Evolutionary conservation across 2,888 invertebrate genomes (phyloP), one percentile per base, ranked within the genome.

Genomic region (Plebejus argus): DNA sequence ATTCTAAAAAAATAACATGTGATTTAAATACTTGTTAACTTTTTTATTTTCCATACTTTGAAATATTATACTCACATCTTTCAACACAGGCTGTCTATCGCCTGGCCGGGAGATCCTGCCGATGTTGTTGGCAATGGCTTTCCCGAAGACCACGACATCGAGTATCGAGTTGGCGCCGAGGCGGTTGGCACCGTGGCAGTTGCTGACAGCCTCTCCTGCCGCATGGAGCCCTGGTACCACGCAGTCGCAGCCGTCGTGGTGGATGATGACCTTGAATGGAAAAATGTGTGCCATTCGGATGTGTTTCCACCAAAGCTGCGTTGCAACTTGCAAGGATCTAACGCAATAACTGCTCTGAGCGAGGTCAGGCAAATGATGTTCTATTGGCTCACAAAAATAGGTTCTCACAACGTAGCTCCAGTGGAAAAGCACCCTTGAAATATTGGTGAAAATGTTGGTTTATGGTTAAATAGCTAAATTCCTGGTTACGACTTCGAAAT

Each of bases 131-230:
- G 98, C 98, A 85, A 99, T 97, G n/a, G 99, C 98, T 80, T 98
- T 96, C 23, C 99, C 99, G 87, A 99, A 99, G 18, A 99, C 98
- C 0, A 99, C 99, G 81, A 99, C 91, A 95, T 99, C 99, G 18
- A 99, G 94, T 72, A 99, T 95, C 0, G 99, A 99, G 92, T 99
- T 99, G 66, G 99, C 99, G 39, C 99, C 99, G 33, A 99, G 96
- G 74, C 99, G 95, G 93, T 99, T 99, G 33, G 99, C 99, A 70
- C 99, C 99, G 87, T 99, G 99, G 3, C 99, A 99, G 76, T 98
- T 98, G 86, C 97, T 98, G 1, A 97, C 98, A 0, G 97, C 95
- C 89, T 99, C 99, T 0, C 99, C 99, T 70, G 97, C 97, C 0
- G 99, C 98, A 87, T 98, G 99, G 6, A 99, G 94, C 6, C 99